Conservation (phyloP, 2,888 invertebrate genomes). For the Catotricha subobsoleta region DNA sequence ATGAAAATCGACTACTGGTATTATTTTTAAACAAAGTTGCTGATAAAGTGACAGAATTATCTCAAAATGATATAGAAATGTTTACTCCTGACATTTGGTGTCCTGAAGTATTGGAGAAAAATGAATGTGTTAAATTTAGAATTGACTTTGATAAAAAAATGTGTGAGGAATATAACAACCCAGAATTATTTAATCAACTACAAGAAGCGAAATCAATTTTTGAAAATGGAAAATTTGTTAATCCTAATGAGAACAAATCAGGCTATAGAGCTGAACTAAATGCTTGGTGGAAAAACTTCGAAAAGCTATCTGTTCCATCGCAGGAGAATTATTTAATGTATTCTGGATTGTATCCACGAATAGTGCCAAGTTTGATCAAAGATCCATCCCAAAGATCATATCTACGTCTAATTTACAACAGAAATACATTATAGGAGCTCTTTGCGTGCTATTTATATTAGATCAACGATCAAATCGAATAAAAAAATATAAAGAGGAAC, state of each 20-base stretch:
- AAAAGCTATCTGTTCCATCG: background rate
- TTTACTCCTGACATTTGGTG: too few relatives aligned
- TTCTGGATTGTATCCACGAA: conserved; percentile 2
- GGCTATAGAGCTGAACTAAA: too few relatives aligned
- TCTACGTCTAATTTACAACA: background rate
- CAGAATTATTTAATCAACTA: background rate
- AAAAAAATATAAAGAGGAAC: too few relatives aligned
- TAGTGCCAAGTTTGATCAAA: background rate
- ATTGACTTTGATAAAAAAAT: background rate
- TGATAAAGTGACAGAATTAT: too few relatives aligned
- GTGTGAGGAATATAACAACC: background rate
- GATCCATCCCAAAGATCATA: background rate
- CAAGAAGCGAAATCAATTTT: background rate
- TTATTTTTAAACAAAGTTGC: too few relatives aligned
- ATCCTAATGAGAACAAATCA: background rate
- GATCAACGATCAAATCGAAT: conserved; percentile 2
- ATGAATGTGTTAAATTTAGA: background rate
- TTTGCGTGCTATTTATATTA: background rate
- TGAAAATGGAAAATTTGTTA: background rate
- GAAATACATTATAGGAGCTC: background rate
- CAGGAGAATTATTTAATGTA: background rate
- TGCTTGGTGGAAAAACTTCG: background rate
- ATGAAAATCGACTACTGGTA: too few relatives aligned
- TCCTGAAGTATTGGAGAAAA: background rate
- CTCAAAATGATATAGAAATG: too few relatives aligned